A percentile compares a stretch with the other conserved stretches of the same genome.
phyloP scores from a whole-genome alignment of 23 tunicate species.

The Oikopleura albicans region DNA sequence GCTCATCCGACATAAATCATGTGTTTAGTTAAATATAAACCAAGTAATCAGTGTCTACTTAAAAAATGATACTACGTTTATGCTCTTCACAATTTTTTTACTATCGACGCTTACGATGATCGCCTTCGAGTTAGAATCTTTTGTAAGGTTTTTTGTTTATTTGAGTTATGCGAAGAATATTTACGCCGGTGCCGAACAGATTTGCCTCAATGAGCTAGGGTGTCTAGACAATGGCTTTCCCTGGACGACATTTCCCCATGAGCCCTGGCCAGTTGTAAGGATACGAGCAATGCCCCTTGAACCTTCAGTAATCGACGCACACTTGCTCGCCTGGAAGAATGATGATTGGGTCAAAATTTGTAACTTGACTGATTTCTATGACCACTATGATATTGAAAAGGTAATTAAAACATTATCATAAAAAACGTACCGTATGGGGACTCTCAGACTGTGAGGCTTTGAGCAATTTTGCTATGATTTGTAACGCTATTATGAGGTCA shows the following conservation, averaged over 20 bases:
- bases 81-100: not conserved
- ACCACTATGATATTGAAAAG: too few relatives aligned
- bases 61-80: too few relatives aligned
- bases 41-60: too few relatives aligned
- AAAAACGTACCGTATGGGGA: too few relatives aligned
- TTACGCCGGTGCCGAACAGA: not conserved
- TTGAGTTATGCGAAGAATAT: not conserved
- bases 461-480: too few relatives aligned
- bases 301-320: not conserved
- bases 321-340: not conserved
- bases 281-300: not conserved
- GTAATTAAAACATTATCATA: too few relatives aligned
- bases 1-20: too few relatives aligned
- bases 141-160: not conserved
- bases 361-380: too few relatives aligned
- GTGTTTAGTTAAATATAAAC: too few relatives aligned
- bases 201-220: constrained; percentile 6
- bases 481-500: too few relatives aligned
- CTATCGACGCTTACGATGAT: not conserved
- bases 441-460: too few relatives aligned
- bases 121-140: not conserved
- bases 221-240: not conserved
- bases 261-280: not conserved
- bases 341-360: not conserved
- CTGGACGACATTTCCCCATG: not conserved